Evolutionary conservation across 2,797 vertebrate species (phyloP).

Genomic region (Schizopygopsis malacanthus): DNA sequence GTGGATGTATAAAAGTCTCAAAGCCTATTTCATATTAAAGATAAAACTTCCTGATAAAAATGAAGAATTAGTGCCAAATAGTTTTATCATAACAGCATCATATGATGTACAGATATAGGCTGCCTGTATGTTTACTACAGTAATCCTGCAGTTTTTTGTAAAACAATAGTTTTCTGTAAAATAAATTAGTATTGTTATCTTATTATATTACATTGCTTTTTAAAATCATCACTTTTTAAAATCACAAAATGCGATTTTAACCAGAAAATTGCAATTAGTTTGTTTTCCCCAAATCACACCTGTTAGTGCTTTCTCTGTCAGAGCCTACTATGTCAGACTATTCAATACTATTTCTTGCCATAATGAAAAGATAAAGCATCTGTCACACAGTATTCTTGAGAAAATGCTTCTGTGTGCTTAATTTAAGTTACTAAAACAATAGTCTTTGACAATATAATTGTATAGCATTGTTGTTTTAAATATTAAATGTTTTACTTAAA

Average conservation of each 20-base stretch:
- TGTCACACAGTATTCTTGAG: not conserved
- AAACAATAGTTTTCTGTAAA: too few species aligned
- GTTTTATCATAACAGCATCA: too few species aligned
- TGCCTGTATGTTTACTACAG: too few species aligned
- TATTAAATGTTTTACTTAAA: not conserved
- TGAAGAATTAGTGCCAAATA: not conserved
- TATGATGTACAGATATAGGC: too few species aligned
- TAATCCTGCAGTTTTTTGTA: too few species aligned
- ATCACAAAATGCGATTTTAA: too few species aligned
- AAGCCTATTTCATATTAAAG: too few species aligned
- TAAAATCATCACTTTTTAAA: too few species aligned
- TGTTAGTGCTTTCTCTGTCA: not conserved
- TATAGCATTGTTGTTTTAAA: not conserved
- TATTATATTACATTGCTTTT: not conserved
- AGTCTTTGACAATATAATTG: not conserved
- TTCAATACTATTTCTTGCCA: not conserved
- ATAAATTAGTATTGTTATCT: too few species aligned
- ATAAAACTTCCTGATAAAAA: too few species aligned
- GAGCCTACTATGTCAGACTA: not conserved
- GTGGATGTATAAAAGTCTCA: too few species aligned
- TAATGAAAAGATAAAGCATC: not conserved
- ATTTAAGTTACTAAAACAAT: not conserved
- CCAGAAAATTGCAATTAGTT: not conserved
- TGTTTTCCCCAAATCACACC: not conserved
- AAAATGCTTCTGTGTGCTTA: slow-evolving; percentile 5